Percentiles rank a stretch among this genome's conserved stretches.
Conservation (phyloP, 2,113 vertebrate species). For the Rousettus leschenaultii region DNA sequence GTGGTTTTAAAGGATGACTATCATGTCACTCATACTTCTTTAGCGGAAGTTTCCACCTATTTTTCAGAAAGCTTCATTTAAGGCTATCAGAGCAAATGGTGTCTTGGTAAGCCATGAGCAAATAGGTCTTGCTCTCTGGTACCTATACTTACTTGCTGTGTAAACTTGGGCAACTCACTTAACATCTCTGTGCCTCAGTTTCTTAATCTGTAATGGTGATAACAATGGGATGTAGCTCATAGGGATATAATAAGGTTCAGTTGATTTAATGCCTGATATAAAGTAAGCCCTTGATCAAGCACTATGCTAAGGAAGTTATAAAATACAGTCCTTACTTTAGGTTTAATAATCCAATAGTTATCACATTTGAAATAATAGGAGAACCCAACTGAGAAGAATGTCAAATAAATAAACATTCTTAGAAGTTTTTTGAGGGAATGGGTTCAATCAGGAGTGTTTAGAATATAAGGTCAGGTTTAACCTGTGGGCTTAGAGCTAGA, state of each 20-base stretch:
- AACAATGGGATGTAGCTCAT: background rate
- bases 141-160: background rate
- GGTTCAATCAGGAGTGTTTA: background rate
- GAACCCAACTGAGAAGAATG: background rate
- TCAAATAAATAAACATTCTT: background rate
- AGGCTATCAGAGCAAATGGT: background rate
- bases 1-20: background rate
- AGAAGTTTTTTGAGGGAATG: background rate
- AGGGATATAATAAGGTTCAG: background rate
- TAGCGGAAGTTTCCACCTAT: background rate
- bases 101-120: background rate
- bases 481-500: background rate
- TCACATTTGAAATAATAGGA: background rate
- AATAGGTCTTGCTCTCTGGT: background rate
- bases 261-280: background rate
- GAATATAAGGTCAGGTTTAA: conserved; percentile 12
- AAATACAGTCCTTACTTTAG: background rate
- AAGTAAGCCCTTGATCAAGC: background rate
- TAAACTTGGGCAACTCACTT: background rate
- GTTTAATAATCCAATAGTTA: background rate
- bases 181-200: background rate
- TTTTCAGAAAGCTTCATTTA: background rate
- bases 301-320: background rate
- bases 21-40: background rate
- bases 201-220: background rate